A percentile compares a stretch with the other conserved stretches of the same genome.
Conservation (phyloP, 2,113 vertebrate species). For the Melospiza georgiana region DNA sequence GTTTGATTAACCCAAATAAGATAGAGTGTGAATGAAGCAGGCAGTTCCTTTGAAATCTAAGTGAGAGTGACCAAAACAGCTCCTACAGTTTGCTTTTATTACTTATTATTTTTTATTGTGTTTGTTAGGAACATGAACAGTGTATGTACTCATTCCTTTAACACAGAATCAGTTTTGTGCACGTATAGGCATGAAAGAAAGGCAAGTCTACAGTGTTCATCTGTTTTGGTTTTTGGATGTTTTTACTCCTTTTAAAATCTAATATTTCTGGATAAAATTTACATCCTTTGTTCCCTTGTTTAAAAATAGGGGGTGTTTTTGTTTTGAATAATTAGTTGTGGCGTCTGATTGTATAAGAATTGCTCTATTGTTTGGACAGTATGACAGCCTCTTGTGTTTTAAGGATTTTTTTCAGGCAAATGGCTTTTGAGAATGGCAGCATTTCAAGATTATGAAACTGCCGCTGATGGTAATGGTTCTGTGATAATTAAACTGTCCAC, state of each 20-base stretch:
- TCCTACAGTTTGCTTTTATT: conserved; percentile 32
- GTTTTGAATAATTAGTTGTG: conserved; percentile 58
- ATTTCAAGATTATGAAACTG: conserved; percentile 48
- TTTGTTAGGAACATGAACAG: not conserved
- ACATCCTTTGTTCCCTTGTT: conserved; percentile 54
- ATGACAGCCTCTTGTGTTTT: conserved; percentile 34
- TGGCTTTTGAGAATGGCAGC: conserved; percentile 45
- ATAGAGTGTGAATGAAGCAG: not conserved
- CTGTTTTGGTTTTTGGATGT: conserved; percentile 41
- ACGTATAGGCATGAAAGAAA: not conserved
- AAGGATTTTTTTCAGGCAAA: conserved; percentile 3
- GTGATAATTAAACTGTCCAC: conserved; percentile 66
- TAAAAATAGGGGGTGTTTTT: conserved; percentile 37
- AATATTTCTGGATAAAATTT: conserved; percentile 57
- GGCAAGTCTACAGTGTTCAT: not conserved
- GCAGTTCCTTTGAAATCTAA: conserved; percentile 18
- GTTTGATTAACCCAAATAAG: conserved; percentile 43
- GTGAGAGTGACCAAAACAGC: conserved; percentile 9
- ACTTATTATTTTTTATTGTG: conserved; percentile 46
- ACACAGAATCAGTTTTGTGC: not conserved
- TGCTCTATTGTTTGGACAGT: conserved; percentile 51
- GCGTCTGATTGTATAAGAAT: conserved; percentile 63
- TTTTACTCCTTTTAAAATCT: conserved; percentile 58
- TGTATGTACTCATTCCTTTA: conserved; percentile 15
- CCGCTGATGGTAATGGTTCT: conserved; percentile 34